Evolutionary conservation across 2,113 vertebrate genomes (phyloP).

Genomic region (Psittacara wagleri): DNA sequence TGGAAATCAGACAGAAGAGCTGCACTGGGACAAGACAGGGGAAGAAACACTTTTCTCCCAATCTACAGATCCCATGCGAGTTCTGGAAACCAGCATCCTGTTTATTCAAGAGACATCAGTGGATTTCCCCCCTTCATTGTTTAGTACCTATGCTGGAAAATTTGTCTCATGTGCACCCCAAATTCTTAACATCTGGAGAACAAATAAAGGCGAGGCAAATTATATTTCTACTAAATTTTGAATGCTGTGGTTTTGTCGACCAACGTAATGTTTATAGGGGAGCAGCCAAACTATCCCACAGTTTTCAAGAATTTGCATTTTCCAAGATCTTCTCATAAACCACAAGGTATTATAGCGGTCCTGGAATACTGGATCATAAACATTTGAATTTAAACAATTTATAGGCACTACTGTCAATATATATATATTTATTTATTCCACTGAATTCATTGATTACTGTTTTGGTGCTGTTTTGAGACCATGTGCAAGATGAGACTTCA

Average conservation of each 20-base stretch:
- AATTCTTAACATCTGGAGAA: not conserved
- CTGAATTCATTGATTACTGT: not conserved
- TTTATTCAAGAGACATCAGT: not conserved
- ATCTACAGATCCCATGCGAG: not conserved
- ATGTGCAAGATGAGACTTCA: not conserved
- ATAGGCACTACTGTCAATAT: not conserved
- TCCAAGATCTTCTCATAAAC: not conserved
- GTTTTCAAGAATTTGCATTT: not conserved
- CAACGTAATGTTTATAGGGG: not conserved
- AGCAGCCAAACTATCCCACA: not conserved
- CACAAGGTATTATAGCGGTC: not conserved
- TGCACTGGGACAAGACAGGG: not conserved
- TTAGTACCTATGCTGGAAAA: not conserved
- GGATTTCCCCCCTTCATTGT: not conserved
- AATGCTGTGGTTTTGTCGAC: fast-evolving
- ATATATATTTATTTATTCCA: not conserved
- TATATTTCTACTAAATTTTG: not conserved
- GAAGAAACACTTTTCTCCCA: not conserved
- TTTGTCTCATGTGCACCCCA: not conserved
- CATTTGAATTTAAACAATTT: not conserved
- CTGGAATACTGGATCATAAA: not conserved
- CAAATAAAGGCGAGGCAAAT: not conserved
- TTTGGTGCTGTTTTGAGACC: not conserved
- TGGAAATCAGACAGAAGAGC: not conserved
- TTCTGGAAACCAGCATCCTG: not conserved